These are phyloP conservation scores for Eulimnadia texana DNA, from an alignment of 1,140 invertebrate genomes.

Conservation along the genomic window DNA sequence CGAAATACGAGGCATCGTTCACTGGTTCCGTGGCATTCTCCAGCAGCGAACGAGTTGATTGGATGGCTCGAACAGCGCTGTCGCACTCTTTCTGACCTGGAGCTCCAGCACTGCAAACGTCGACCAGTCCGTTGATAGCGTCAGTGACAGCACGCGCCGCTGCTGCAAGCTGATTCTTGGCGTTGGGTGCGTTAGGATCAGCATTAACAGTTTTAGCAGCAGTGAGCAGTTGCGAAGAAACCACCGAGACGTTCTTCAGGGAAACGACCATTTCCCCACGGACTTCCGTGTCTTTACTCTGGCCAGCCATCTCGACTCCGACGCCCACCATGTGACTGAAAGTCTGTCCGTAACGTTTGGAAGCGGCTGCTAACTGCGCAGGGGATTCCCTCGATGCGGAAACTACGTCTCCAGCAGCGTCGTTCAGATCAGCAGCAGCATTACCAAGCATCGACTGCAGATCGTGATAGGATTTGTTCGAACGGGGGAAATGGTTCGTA, in stretches of 20 bases:
- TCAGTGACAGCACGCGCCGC: conserved; percentile 78
- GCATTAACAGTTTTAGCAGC: conserved; percentile 77
- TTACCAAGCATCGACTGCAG: conserved; percentile 69
- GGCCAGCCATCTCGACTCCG: conserved; percentile 67
- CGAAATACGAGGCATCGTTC: conserved; percentile 79
- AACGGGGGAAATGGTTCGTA: conserved; percentile 50
- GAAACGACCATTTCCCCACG: conserved; percentile 65
- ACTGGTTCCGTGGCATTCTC: conserved; percentile 78
- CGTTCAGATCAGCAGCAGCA: conserved; percentile 66
- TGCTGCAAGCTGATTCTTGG: conserved; percentile 70
- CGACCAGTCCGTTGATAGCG: conserved; percentile 77
- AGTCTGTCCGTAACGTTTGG: conserved; percentile 57
- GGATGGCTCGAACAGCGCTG: conserved; percentile 84
- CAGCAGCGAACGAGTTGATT: conserved; percentile 63
- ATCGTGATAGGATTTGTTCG: conserved; percentile 60
- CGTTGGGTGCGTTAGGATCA: conserved; percentile 76
- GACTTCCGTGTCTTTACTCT: conserved; percentile 51
- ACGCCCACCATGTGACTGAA: conserved; percentile 60
- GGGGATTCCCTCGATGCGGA: conserved; percentile 44
- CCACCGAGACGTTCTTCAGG: conserved; percentile 71
- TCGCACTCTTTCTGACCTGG: conserved; percentile 92
- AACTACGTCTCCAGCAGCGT: conserved; percentile 63
- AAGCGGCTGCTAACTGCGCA: conserved; percentile 51
- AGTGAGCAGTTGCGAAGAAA: conserved; percentile 70
- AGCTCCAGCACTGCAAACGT: conserved; percentile 65